Conservation (phyloP, 2,113 vertebrate genomes). For the Aythya baeri region DNA sequence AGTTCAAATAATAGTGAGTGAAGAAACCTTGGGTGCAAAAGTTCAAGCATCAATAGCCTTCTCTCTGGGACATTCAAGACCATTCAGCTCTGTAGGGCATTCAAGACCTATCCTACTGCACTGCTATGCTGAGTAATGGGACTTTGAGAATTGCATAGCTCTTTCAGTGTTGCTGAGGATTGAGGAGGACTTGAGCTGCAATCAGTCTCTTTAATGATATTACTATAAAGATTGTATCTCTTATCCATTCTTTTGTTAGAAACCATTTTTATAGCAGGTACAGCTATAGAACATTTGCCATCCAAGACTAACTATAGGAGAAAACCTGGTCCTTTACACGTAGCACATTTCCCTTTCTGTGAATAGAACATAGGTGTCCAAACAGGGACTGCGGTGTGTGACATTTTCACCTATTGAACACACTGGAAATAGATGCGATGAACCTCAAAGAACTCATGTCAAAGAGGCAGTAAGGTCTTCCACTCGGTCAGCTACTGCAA, state of each 20-base stretch:
- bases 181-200: neutral
- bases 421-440: neutral
- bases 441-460: neutral
- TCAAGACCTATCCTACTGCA: neutral
- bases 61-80: neutral
- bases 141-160: neutral
- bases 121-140: neutral
- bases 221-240: neutral
- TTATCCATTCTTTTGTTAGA: neutral
- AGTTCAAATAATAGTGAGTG: neutral
- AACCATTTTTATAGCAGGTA: neutral
- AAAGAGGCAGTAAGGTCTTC: neutral
- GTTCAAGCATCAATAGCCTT: neutral
- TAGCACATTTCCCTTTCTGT: neutral
- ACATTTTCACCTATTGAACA: rapidly evolving
- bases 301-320: neutral
- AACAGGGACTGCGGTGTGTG: neutral
- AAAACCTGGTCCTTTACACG: neutral
- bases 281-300: neutral
- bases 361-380: neutral
- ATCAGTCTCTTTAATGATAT: neutral
- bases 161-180: constrained; percentile 5
- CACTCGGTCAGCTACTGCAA: neutral
- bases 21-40: neutral
- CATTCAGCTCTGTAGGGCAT: neutral